Conservation (phyloP, 2,113 vertebrate genomes). For the Mystacornis crossleyi region DNA sequence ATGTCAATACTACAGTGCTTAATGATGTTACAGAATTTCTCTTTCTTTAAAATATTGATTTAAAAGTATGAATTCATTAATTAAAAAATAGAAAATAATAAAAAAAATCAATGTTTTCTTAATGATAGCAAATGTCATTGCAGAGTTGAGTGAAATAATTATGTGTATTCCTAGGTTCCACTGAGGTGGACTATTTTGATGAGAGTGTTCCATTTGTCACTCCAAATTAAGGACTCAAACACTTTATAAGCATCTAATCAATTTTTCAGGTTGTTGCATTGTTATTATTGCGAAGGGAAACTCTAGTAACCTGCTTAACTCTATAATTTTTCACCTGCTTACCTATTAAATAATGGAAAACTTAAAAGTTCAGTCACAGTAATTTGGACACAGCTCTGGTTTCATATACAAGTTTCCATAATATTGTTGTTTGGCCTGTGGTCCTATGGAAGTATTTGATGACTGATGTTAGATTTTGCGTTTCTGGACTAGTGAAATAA, state of each 20-base stretch:
- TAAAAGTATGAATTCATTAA: background rate
- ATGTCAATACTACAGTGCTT: background rate
- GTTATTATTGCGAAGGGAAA: background rate
- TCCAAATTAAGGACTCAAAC: background rate
- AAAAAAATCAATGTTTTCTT: background rate
- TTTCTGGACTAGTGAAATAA: constrained; percentile 2
- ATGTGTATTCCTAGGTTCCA: background rate
- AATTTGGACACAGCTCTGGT: background rate
- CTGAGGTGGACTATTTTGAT: background rate
- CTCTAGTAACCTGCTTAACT: background rate
- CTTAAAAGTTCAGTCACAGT: background rate
- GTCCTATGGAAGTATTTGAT: background rate
- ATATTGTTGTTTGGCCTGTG: background rate
- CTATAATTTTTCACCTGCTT: background rate
- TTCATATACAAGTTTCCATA: background rate
- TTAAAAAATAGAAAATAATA: background rate
- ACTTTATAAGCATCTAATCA: background rate
- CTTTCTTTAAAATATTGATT: background rate
- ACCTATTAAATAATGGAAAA: background rate
- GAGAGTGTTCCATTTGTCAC: background rate
- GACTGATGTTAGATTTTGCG: background rate
- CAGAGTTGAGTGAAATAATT: background rate
- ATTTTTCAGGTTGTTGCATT: background rate
- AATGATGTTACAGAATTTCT: background rate
- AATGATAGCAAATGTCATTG: background rate